phyloP scores from a whole-genome alignment of 2,888 invertebrate genomes.

The Drosophila tanythrix region DNA sequence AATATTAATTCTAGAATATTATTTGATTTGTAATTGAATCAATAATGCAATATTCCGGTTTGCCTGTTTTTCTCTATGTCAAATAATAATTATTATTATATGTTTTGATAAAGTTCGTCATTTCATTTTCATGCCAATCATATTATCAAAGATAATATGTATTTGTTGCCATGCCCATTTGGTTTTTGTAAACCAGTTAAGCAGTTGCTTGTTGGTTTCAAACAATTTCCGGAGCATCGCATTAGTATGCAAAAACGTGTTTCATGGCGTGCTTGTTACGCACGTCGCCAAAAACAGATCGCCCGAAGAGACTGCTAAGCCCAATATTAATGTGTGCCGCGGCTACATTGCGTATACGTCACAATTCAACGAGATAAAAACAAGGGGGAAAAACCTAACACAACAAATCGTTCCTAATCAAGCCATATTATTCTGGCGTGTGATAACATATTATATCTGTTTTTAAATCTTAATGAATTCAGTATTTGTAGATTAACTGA shows the following conservation, averaged over 20 bases:
- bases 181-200: slow-evolving; percentile 34
- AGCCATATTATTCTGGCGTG: background rate
- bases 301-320: slow-evolving; percentile 20
- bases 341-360: slow-evolving; percentile 65
- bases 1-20: background rate
- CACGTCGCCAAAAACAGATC: slow-evolving; percentile 43
- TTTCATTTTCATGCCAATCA: background rate
- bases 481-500: background rate
- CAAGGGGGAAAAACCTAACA: slow-evolving; percentile 7
- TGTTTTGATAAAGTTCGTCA: background rate
- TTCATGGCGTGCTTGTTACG: slow-evolving; percentile 58
- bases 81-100: background rate
- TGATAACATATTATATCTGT: background rate
- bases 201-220: slow-evolving; percentile 6
- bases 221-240: slow-evolving; percentile 22
- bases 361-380: slow-evolving; percentile 21
- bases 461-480: background rate
- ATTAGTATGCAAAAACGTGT: slow-evolving; percentile 75
- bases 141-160: background rate
- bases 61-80: background rate
- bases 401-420: background rate
- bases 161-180: background rate
- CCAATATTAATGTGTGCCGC: slow-evolving; percentile 34
- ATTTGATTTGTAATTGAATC: background rate
- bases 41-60: background rate